Evolutionary conservation across 2,797 vertebrate species (phyloP).

Genomic region (Acanthurus lineatus): DNA sequence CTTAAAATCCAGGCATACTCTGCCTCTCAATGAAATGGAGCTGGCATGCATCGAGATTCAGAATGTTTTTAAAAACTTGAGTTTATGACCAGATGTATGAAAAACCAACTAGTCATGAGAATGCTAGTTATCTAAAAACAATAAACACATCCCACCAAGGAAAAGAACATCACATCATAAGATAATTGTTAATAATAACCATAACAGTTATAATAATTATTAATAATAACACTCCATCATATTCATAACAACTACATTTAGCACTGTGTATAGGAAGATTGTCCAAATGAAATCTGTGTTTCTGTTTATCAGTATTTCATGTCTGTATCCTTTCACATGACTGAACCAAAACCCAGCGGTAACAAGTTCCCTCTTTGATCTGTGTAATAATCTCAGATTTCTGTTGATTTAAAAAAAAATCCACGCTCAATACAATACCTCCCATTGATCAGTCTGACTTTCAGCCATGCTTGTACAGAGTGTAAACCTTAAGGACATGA

Average conservation of each 20-base stretch:
- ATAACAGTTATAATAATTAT: slow-evolving; percentile 89
- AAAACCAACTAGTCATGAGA: slow-evolving; percentile 81
- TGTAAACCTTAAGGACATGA: slow-evolving; percentile 81
- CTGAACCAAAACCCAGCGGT: slow-evolving; percentile 65
- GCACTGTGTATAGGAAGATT: slow-evolving; percentile 90
- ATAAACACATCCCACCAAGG: slow-evolving; percentile 89
- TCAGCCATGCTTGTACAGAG: slow-evolving; percentile 71
- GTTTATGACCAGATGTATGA: slow-evolving; percentile 82
- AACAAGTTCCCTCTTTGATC: slow-evolving; percentile 53
- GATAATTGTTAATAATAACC: slow-evolving; percentile 89
- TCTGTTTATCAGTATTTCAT: slow-evolving; percentile 73
- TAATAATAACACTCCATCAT: slow-evolving; percentile 90
- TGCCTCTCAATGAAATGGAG: slow-evolving; percentile 84
- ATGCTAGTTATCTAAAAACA: slow-evolving; percentile 88
- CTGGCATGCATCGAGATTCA: slow-evolving; percentile 84
- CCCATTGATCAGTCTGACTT: slow-evolving; percentile 64
- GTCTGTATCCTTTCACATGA: slow-evolving; percentile 68
- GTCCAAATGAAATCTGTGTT: slow-evolving; percentile 83
- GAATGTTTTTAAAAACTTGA: slow-evolving; percentile 80
- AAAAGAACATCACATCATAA: slow-evolving; percentile 89
- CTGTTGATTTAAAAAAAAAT: slow-evolving; percentile 32
- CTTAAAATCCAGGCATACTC: slow-evolving; percentile 77
- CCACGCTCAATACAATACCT: slow-evolving; percentile 49
- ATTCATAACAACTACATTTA: slow-evolving; percentile 90
- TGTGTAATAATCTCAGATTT: slow-evolving; percentile 49